A percentile compares a stretch with the other conserved stretches of the same genome.
These are phyloP conservation scores for Nyctalus aviator DNA, from an alignment of 2,797 vertebrate genomes.

Conservation along the genomic window DNA sequence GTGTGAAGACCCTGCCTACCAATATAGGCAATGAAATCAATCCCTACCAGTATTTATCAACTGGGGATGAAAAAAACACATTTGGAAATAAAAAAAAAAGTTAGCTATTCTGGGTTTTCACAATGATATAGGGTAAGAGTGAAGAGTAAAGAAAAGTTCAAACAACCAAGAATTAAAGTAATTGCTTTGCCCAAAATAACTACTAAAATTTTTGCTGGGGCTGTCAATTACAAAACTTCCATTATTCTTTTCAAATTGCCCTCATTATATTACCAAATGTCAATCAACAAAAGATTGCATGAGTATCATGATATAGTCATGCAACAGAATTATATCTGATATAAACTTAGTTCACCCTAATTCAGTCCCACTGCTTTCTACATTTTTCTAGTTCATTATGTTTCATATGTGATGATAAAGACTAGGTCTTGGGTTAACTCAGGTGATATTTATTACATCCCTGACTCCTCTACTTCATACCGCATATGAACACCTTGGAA, in stretches of 20 bases:
- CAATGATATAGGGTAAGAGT: background rate
- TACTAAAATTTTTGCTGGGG: background rate
- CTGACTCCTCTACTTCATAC: background rate
- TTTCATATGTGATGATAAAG: background rate
- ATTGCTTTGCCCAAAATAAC: background rate
- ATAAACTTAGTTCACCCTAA: conserved; percentile 7
- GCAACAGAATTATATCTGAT: conserved; percentile 20
- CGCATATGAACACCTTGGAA: background rate
- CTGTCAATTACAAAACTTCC: background rate
- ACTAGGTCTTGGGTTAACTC: conserved; percentile 13
- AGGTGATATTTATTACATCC: background rate
- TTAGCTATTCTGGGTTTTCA: background rate
- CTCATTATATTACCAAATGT: background rate
- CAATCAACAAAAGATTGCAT: background rate
- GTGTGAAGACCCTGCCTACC: background rate
- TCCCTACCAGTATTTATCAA: conserved; percentile 22
- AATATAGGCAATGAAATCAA: background rate
- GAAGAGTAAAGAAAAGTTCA: background rate
- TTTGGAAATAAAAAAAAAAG: background rate
- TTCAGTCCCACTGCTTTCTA: background rate
- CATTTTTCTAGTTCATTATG: background rate
- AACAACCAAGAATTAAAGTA: conserved; percentile 33
- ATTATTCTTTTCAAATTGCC: conserved; percentile 45
- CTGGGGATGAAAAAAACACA: background rate
- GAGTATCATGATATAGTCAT: background rate